These are phyloP conservation scores for Hirtodrosophila duncani DNA, from an alignment of 2,888 invertebrate species.

Conservation along the genomic window DNA sequence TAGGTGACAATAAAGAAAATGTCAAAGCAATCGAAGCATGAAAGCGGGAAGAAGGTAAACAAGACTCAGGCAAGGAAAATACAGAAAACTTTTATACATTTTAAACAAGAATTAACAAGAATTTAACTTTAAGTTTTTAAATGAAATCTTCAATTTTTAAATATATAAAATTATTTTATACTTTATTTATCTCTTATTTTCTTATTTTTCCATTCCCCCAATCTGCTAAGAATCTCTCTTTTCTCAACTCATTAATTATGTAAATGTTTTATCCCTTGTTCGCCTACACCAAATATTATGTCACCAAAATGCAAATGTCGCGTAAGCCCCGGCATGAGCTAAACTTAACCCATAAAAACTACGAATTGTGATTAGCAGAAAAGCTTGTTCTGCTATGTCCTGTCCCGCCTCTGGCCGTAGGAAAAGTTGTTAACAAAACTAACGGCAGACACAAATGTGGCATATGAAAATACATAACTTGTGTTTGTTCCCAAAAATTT, in stretches of 20 bases:
- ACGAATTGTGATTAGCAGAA: slow-evolving; percentile 55
- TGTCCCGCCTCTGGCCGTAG: too few relatives aligned
- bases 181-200: neutral
- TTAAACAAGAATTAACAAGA: too few relatives aligned
- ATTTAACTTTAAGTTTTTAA: neutral
- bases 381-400: too few relatives aligned
- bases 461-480: slow-evolving; percentile 40
- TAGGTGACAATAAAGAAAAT: slow-evolving; percentile 37
- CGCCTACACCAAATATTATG: slow-evolving; percentile 52
- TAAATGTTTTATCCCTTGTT: slow-evolving; percentile 50
- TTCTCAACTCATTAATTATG: slow-evolving; percentile 57
- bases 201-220: neutral
- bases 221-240: too few relatives aligned
- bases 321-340: slow-evolving; percentile 5
- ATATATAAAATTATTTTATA: too few relatives aligned
- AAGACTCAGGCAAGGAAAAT: too few relatives aligned
- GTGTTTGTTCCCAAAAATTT: slow-evolving; percentile 13
- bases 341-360: slow-evolving; percentile 7
- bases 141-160: too few relatives aligned
- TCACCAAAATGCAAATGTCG: slow-evolving; percentile 61
- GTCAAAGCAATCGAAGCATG: neutral
- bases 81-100: neutral
- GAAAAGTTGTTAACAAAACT: slow-evolving; percentile 65
- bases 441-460: slow-evolving; percentile 28
- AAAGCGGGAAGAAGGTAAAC: too few relatives aligned